Base-by-base conservation (phyloP, 2,797 vertebrate genomes). In the Trematocara caparti region DNA sequence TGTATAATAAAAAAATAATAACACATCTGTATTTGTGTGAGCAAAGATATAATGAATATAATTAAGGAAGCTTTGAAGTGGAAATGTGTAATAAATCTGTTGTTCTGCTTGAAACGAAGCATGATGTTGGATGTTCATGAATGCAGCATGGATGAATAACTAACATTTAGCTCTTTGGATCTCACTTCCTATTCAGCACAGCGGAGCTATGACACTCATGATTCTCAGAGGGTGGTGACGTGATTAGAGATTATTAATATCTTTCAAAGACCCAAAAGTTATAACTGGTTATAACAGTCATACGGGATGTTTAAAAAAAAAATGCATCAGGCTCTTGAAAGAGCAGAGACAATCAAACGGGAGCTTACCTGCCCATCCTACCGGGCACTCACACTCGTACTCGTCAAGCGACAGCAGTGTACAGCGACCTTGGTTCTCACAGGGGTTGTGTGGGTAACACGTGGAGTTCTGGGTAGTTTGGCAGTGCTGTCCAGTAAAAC, bases 351-450 rank as follows among this genome's bases (percentile, higher is more conserved):
- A 13, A 75, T n/a, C 11, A 8, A 57, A 73, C 4, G 14, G 14
- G 8, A 36, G 51, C 93, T 89, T 86, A 99, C 98, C 98, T 96
- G 97, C 97, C 95, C 97, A 98, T 78, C 98, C 97, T 4, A 90
- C 90, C 57, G 92, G 84, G 80, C 98, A 99, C 86, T 94, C 90
- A 50, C 98, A 99, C 84, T 96, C 94, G 1, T 96, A 97, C 1
- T 96, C 94, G 13, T 97, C 96, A 6, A 95, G 94, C 59, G 96
- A 82, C 1, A 95, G 95, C 59, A 97, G 95, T 2, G 92, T 94
- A 90, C 98, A 99, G 51, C 90, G 92, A 19, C 97, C 98, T 50
- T 91, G 92, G 0, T 99, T 97, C 86, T 89, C 93, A 84, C 98
- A 98, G 64, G 98, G 97, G 83, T 96, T 97, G 80, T 84, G 85